Evolutionary conservation across 2,797 vertebrate genomes (phyloP), one percentile per base, ranked within the genome.

Genomic region (Decapterus maruadsi): DNA sequence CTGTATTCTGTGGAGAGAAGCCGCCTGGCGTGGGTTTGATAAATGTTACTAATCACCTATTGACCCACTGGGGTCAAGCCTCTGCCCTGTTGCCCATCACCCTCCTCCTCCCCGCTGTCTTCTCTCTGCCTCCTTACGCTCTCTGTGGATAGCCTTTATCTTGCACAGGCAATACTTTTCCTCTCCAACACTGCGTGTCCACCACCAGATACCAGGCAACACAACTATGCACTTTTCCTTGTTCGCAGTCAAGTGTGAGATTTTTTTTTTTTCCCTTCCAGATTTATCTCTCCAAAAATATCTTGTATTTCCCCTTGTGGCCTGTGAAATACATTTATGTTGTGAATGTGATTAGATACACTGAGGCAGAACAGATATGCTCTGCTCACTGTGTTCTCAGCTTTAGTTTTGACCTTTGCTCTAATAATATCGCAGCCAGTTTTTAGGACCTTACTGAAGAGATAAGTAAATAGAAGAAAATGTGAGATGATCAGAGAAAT

Each of bases 21-120:
- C 84, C 84, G 82, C 62, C 70, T 83, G 57, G 74, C n/a, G 22
- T 75, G 83, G 91, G 78, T 87, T 86, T 95, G 94, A 95, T 94
- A 87, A 92, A 95, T 94, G 94, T 80, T 91, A 77, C 90, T 90
- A 74, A 93, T 94, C 90, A 94, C 92, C 94, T 90, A 73, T 93
- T 90, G 93, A 91, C 92, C 89, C 75, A 0, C 1, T 68, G 79
- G 90, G 93, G 91, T 94, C 90, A 89, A 87, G 59, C 82, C 69
- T 82, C 73, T 90, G 87, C 89, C 92, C 89, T 82, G 63, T 89
- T 38, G 58, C 79, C 91, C 86, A 85, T 84, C 87, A 78, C 77
- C 83, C 87, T 61, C 74, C 71, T 77, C 76, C 68, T 78, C 50
- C 82, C 79, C 31, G 60, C 78, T 87, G 87, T 85, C 85, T 88